Percentiles rank a stretch among this genome's conserved stretches.
These are phyloP conservation scores for Anolis apletophallus DNA, from an alignment of 2,797 vertebrate species.

Conservation along the genomic window DNA sequence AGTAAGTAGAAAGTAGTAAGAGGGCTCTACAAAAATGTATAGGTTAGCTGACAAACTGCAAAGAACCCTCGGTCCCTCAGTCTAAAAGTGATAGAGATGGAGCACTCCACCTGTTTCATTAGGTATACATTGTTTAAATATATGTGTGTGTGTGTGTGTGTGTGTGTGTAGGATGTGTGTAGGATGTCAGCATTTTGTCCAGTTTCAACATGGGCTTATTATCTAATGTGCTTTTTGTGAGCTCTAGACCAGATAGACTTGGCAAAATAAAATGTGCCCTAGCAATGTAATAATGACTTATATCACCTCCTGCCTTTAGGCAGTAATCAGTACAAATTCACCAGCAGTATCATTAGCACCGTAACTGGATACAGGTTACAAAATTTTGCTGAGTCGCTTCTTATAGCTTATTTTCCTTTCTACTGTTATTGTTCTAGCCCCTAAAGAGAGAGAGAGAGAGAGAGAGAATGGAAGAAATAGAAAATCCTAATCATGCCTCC, in stretches of 20 bases:
- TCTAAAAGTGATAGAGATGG: too few species aligned
- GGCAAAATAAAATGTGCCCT: conserved; percentile 37
- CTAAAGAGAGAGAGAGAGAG: conserved; percentile 52
- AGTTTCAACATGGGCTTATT: background rate
- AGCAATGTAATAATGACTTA: conserved; percentile 1
- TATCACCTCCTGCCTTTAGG: conserved; percentile 23
- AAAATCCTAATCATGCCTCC: conserved; percentile 70
- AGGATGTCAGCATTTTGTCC: background rate
- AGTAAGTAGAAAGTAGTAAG: too few species aligned
- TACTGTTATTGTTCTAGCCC: conserved; percentile 47
- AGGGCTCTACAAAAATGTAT: too few species aligned
- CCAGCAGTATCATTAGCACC: conserved; percentile 34
- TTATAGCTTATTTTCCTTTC: conserved; percentile 55
- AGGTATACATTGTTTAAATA: background rate
- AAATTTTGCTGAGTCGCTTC: conserved; percentile 49
- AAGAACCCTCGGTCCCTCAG: too few species aligned
- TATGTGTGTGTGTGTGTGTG: too few species aligned
- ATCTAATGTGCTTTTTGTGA: background rate
- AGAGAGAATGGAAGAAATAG: conserved; percentile 11
- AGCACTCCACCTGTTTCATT: too few species aligned
- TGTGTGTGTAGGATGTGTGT: too few species aligned
- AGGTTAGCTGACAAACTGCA: too few species aligned
- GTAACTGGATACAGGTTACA: conserved; percentile 32
- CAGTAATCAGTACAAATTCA: conserved; percentile 39
- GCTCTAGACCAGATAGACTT: background rate